phyloP scores from a whole-genome alignment of 2,797 vertebrate genomes.

The Ceyx erithaca region DNA sequence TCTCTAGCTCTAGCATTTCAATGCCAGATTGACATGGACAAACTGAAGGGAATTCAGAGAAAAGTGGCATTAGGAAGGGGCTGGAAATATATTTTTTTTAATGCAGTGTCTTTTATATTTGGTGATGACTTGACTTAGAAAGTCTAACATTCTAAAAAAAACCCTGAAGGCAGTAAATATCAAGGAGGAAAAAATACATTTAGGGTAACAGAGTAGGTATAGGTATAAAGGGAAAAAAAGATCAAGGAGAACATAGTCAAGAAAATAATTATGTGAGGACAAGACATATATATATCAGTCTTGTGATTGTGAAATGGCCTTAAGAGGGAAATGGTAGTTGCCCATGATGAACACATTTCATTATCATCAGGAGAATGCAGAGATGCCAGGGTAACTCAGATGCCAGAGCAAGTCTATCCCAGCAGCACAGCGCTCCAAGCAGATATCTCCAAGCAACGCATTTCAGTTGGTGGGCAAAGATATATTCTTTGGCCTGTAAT shows the following conservation, averaged over 20 bases:
- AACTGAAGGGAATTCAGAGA: neutral
- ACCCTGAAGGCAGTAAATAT: neutral
- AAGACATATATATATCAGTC: neutral
- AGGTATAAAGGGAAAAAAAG: accelerated
- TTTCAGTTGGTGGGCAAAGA: neutral
- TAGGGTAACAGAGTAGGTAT: neutral
- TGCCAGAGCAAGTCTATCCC: neutral
- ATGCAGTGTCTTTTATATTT: neutral
- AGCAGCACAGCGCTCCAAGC: neutral
- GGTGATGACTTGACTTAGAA: neutral
- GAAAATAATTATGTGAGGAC: neutral
- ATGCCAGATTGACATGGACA: neutral
- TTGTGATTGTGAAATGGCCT: neutral
- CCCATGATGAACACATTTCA: neutral
- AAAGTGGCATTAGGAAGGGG: neutral
- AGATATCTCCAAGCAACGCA: neutral
- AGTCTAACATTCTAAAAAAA: neutral
- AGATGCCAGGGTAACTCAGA: neutral
- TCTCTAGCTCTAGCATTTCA: neutral
- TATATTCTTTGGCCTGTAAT: neutral
- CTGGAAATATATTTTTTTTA: neutral
- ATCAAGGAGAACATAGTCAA: neutral
- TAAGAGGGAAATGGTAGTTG: neutral
- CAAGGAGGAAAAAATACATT: neutral
- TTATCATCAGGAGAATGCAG: neutral